These are phyloP conservation scores for Pluvialis apricaria DNA, from an alignment of 2,113 vertebrate species.

Conservation along the genomic window DNA sequence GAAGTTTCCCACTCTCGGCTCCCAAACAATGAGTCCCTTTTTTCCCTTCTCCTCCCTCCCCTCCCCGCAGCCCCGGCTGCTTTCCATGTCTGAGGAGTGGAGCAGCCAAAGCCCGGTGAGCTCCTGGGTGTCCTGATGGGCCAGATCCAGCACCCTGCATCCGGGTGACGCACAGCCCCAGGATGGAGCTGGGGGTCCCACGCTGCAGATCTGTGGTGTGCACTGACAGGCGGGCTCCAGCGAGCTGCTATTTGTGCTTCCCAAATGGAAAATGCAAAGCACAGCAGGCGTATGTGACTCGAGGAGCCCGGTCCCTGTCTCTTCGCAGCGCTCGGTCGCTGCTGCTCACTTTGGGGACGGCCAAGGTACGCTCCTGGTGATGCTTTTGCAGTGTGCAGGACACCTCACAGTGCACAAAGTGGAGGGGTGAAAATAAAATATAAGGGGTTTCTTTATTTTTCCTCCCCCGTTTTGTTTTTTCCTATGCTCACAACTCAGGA, in stretches of 20 bases:
- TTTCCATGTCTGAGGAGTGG: slow-evolving; percentile 1
- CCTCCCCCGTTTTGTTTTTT: background rate
- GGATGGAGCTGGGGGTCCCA: background rate
- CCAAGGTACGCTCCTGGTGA: background rate
- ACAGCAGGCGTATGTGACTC: fast-evolving
- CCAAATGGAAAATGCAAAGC: background rate
- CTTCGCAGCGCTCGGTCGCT: fast-evolving
- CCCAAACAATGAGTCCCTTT: slow-evolving; percentile 58
- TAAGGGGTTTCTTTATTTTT: background rate
- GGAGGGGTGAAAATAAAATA: background rate
- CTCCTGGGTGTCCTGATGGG: background rate
- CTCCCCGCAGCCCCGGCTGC: background rate
- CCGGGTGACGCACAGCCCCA: background rate
- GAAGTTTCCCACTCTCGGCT: slow-evolving; percentile 36
- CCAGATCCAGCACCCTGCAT: background rate
- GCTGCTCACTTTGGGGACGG: background rate
- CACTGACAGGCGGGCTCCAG: background rate
- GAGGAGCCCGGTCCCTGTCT: background rate
- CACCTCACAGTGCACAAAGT: background rate
- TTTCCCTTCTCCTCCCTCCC: slow-evolving; percentile 28
- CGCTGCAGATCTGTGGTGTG: background rate
- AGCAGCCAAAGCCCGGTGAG: background rate
- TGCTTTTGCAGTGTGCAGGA: background rate
- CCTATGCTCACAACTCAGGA: background rate
- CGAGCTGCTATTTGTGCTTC: background rate